Percentiles rank a stretch among this genome's conserved stretches.
phyloP scores from a whole-genome alignment of 2,888 invertebrate species.

The Polymixis lichenea region DNA sequence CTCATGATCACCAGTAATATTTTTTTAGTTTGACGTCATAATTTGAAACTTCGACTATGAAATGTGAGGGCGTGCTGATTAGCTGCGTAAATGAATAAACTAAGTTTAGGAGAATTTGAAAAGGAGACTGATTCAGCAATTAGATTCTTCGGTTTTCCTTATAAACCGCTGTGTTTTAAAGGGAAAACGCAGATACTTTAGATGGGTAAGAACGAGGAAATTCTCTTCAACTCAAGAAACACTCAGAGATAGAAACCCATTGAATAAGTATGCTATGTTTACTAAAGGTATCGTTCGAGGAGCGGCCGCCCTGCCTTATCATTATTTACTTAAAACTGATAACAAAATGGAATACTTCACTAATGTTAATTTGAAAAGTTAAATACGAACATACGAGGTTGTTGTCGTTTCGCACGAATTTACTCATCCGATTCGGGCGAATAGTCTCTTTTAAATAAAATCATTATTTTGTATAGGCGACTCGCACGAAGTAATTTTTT shows the following conservation, averaged over 20 bases:
- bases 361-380: slow-evolving; percentile 1
- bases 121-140: no score
- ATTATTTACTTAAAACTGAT: slow-evolving; percentile 47
- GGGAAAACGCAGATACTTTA: no score
- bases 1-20: no score
- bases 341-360: slow-evolving; percentile 28
- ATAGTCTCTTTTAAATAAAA: no score
- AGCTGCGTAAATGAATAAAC: not conserved
- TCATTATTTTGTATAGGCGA: no score
- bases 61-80: not conserved
- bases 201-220: not conserved
- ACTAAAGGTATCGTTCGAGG: slow-evolving; percentile 43
- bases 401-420: no score
- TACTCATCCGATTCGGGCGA: no score
- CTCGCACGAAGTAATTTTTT: no score
- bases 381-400: no score
- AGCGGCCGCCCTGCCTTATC: slow-evolving; percentile 46
- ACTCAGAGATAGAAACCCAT: slow-evolving; percentile 12
- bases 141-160: not conserved
- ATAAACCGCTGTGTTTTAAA: no score
- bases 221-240: not conserved
- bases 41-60: not conserved
- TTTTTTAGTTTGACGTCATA: not conserved
- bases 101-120: not conserved
- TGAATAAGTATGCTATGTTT: slow-evolving; percentile 30